Evolutionary conservation across 1,140 invertebrate genomes (phyloP).

Genomic region (Reticulitermes speratus): DNA sequence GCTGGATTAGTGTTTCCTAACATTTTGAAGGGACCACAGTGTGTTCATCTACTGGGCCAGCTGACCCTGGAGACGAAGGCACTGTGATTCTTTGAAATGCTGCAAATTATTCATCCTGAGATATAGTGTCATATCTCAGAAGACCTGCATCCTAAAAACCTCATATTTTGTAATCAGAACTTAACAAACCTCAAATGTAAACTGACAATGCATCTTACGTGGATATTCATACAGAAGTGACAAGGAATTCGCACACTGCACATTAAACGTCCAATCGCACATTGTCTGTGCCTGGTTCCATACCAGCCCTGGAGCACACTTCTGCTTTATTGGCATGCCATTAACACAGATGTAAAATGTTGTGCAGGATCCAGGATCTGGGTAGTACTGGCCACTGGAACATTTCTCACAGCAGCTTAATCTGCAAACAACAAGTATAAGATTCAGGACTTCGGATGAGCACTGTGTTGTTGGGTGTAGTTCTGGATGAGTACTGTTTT

Average conservation of each 20-base stretch:
- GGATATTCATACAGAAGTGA: background rate
- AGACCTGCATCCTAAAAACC: no score
- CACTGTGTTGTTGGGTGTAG: no score
- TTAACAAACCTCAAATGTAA: no score
- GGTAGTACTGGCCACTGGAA: constrained; percentile 57
- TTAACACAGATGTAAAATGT: constrained; percentile 71
- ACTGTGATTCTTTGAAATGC: no score
- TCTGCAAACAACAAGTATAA: background rate
- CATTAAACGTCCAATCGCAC: constrained; percentile 62
- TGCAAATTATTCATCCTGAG: no score
- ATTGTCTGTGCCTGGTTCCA: constrained; percentile 63
- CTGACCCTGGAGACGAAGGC: no score
- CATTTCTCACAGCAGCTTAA: constrained; percentile 42
- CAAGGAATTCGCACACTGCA: constrained; percentile 3
- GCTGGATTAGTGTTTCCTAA: no score
- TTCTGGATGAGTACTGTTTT: no score
- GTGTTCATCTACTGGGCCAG: no score
- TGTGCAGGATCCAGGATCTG: constrained; percentile 57
- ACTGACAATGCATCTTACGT: background rate
- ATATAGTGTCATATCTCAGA: no score
- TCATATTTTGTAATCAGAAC: no score
- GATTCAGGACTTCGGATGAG: background rate
- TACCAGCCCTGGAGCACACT: constrained; percentile 67
- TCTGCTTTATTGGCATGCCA: constrained; percentile 59
- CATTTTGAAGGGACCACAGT: no score